Evolutionary conservation across 2,113 vertebrate genomes (phyloP), one percentile per base, ranked within the genome.

Genomic region (Salminus brasiliensis): DNA sequence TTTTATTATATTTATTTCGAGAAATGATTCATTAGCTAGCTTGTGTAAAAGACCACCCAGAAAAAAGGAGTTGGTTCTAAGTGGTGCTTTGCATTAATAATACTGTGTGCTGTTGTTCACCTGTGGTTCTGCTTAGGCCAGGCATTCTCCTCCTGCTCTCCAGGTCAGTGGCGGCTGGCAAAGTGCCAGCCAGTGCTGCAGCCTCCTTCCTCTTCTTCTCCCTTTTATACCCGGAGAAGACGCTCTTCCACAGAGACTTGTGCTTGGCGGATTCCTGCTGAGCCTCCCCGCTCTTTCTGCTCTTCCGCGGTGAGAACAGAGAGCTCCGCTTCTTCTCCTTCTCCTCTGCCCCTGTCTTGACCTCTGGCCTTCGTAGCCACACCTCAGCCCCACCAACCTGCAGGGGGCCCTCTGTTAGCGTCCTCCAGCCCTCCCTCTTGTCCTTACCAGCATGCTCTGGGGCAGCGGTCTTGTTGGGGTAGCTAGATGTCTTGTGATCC

Each of bases 191-290:
- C 90, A 91, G 12, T 90, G 91, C 76, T 83, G 92, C 39, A 90
- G 84, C 91, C 76, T 94, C 94, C 82, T 94, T 95, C 87, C 94
- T 88, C 69, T 87, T 96, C 85, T 94, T 94, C 80, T 96, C 94
- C 84, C 93, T 96, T 81, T 91, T 94, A 84, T 95, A 95, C 11
- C 94, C 94, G 1, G 94, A 94, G 84, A 97, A 95, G 57, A 97
- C 93, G 0, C 94, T 90, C 76, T 94, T 97, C 95, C 94, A 97
- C 49, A 98, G 77, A 0, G 93, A 94, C 85, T 86, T 93, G 60
- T 94, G 92, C 73, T 95, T 95, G 70, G 93, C 71, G 30, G 89
- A 82, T 1, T 83, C 90, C 76, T 87, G 95, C 74, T 91, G 89
- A 30, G 85, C 82, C 74, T 91, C 91, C 80, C 16, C 83, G 90